Percentiles rank a stretch among this genome's conserved stretches.
phyloP scores from a whole-genome alignment of 2,113 vertebrate species.

The Zapus hudsonius region DNA sequence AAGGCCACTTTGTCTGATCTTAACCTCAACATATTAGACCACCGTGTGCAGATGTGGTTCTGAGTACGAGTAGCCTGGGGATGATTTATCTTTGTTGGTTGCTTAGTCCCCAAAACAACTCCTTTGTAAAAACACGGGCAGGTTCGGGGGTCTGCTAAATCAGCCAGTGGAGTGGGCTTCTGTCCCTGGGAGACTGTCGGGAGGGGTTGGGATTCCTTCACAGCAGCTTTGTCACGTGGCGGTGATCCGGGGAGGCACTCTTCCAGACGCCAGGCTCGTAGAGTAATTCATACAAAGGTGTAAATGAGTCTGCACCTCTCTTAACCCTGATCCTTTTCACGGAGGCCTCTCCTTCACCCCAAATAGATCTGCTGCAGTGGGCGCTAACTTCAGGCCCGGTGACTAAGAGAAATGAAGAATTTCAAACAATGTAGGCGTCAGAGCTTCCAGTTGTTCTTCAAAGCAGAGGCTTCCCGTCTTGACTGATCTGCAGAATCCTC shows the following conservation, averaged over 20 bases:
- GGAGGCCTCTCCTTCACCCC: constrained; percentile 52
- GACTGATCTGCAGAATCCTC: constrained; percentile 69
- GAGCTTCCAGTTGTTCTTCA: constrained; percentile 76
- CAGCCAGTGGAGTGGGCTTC: neutral
- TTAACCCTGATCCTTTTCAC: constrained; percentile 53
- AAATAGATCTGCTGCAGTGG: constrained; percentile 67
- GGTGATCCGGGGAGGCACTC: neutral
- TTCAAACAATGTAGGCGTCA: constrained; percentile 75
- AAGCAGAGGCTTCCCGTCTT: constrained; percentile 69
- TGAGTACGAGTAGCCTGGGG: neutral
- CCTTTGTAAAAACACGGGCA: neutral
- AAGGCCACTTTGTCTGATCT: neutral
- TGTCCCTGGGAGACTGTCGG: neutral
- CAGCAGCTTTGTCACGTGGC: neutral
- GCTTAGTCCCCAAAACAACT: neutral
- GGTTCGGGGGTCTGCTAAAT: constrained; percentile 40
- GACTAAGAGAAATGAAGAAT: constrained; percentile 77
- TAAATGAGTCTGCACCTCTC: constrained; percentile 7
- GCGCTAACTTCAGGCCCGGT: constrained; percentile 77
- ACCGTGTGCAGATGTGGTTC: neutral
- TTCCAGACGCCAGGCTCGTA: neutral
- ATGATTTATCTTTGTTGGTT: neutral
- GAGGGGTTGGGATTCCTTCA: neutral
- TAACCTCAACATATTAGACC: neutral
- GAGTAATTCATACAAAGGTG: constrained; percentile 22